Conservation (phyloP, 1,140 invertebrate species). For the Meteorus sp. region DNA sequence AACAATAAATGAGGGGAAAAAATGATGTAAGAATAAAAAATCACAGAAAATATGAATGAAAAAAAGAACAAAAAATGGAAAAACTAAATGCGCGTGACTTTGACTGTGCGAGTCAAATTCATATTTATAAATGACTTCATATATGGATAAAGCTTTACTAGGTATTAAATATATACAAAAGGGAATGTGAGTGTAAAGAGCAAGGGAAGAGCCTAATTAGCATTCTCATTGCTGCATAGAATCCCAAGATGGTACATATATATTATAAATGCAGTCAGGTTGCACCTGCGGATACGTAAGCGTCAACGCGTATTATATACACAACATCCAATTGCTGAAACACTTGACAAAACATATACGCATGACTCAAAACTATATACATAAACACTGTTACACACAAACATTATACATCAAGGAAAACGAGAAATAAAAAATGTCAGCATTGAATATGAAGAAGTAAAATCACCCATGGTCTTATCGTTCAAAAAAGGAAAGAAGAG, state of each 20-base stretch:
- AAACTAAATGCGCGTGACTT: not conserved
- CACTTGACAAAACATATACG: not conserved
- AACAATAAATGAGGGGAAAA: too few relatives aligned
- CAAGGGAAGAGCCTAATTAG: constrained; percentile 18
- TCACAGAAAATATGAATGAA: too few relatives aligned
- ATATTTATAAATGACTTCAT: not conserved
- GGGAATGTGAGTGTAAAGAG: too few relatives aligned
- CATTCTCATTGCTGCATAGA: constrained; percentile 18
- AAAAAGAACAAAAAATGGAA: not conserved
- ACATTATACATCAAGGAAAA: too few relatives aligned
- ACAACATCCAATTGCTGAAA: not conserved
- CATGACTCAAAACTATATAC: not conserved
- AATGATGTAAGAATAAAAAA: too few relatives aligned
- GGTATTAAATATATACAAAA: not conserved
- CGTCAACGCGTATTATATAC: constrained; percentile 17
- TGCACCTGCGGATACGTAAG: constrained; percentile 12
- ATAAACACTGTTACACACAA: not conserved
- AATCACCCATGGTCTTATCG: too few relatives aligned
- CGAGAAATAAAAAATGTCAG: too few relatives aligned
- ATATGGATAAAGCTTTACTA: constrained; percentile 6
- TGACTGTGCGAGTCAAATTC: not conserved
- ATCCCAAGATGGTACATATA: constrained; percentile 9
- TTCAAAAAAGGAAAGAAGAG: too few relatives aligned
- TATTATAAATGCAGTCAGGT: too few relatives aligned
- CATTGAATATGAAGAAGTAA: too few relatives aligned